Evolutionary conservation across 2,888 invertebrate species (phyloP), one percentile per base, ranked within the genome.

Genomic region (Melanophora roralis): DNA sequence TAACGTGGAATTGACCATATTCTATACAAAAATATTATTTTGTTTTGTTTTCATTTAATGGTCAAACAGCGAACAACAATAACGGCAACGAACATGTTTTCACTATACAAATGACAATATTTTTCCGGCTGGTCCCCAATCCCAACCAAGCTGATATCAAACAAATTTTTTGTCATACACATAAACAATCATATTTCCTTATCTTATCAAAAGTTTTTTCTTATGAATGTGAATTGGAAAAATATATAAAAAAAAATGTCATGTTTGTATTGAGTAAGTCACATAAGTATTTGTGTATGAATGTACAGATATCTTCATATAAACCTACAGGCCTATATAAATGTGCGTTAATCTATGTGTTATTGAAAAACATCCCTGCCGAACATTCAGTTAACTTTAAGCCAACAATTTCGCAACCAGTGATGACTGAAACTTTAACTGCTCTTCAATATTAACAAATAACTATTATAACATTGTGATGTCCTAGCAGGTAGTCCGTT

Each of bases 131-230:
- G 4, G 27, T 23, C 57, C 36, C 45, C 19, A 27, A 14, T 59
- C 6, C 8, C 57, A 21, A 19, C 59, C 12, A 3, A 16, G 11
- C 34, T 62, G 62, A 45, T 62, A 53, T 43, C 55, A 45, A 21
- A 27, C 1, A 5, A 16, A n/a, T 19, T 14, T 14, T 43, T 65
- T 51, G 23, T 51, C 51, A 27, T 27, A 5, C 6, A 6, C 6
- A 27, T 27, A n/a, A n/a, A n/a, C n/a, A n/a, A n/a, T n/a, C n/a
- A 16, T 60, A 51, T 67, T 65, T 68, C 74, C 73, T 69, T 78
- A 74, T 74, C 73, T 78, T 72, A 78, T 78, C 68, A 64, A 69
- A 64, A 57, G 36, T 69, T 55, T 68, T 19, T 38, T 16, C n/a
- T 43, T 74, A 64, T 62, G 59, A 73, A 68, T 59, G 59, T 49